These are phyloP conservation scores for Dinoponera quadriceps DNA, from an alignment of 1,140 invertebrate genomes.

Conservation along the genomic window DNA sequence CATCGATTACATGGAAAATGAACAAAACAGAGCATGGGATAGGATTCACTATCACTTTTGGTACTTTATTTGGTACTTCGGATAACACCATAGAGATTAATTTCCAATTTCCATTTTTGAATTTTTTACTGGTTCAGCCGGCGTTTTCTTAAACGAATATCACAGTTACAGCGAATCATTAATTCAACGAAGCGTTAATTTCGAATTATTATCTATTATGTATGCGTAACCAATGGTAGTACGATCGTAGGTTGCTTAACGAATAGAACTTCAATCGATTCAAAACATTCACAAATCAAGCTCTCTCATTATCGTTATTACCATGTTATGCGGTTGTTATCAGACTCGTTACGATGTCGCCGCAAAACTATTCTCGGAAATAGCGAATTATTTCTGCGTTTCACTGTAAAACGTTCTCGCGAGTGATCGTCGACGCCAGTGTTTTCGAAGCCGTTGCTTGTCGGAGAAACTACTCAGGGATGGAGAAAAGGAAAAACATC, in stretches of 20 bases:
- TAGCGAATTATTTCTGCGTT: background rate
- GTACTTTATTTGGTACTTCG: background rate
- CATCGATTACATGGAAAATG: too few species aligned
- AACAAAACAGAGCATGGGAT: too few species aligned
- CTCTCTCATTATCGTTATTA: background rate
- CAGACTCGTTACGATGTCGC: background rate
- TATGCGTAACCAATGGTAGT: background rate
- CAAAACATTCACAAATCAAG: background rate
- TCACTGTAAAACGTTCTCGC: background rate
- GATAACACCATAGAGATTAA: background rate
- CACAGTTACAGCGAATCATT: constrained; percentile 30
- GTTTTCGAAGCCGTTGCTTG: background rate
- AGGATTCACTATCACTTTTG: too few species aligned
- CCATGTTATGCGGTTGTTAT: background rate
- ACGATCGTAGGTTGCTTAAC: background rate
- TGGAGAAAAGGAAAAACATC: background rate
- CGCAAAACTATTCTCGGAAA: background rate
- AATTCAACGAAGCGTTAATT: constrained; percentile 8
- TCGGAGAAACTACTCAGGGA: background rate
- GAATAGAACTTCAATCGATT: constrained; percentile 15
- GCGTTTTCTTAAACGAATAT: constrained; percentile 8
- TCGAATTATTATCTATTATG: constrained; percentile 2
- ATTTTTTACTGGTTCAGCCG: background rate
- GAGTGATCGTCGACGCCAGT: too few species aligned
- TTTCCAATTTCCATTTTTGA: background rate